A percentile compares a stretch with the other conserved stretches of the same genome.
phyloP scores from a whole-genome alignment of 2,113 vertebrate genomes.

The Pituophis catenifer region DNA sequence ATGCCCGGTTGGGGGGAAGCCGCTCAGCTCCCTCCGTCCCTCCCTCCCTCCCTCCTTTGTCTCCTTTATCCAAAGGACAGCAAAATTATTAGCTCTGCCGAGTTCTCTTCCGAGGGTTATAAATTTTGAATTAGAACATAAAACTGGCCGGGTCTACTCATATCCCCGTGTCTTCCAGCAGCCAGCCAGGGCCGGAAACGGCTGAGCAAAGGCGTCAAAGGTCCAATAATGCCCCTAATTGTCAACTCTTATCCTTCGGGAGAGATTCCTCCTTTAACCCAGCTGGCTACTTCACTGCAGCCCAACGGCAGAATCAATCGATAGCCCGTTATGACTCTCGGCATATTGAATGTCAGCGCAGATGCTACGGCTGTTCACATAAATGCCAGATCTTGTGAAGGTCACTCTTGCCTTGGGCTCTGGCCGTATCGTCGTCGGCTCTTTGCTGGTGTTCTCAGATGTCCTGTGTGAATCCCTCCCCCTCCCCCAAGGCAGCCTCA shows the following conservation, averaged over 20 bases:
- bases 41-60: neutral
- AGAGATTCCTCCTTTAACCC: conserved; percentile 41
- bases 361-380: conserved; percentile 28
- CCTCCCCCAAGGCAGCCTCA: neutral
- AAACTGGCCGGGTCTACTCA: conserved; percentile 49
- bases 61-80: neutral
- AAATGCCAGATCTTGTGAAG: conserved; percentile 33
- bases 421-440: neutral
- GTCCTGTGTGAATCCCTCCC: neutral
- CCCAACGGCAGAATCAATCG: conserved; percentile 38
- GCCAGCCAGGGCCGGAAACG: conserved; percentile 35
- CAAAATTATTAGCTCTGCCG: neutral
- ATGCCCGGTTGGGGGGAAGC: fast-evolving
- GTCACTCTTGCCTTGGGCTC: conserved; percentile 17
- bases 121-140: conserved; percentile 63
- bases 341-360: conserved; percentile 9
- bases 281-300: conserved; percentile 36
- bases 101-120: conserved; percentile 35
- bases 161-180: conserved; percentile 45
- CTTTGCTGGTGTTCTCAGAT: neutral
- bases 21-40: neutral
- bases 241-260: conserved; percentile 30
- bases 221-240: conserved; percentile 48
- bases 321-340: conserved; percentile 45
- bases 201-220: conserved; percentile 53